Base-by-base conservation (phyloP, 2,888 invertebrate genomes). In the Cephus pygmeus region DNA sequence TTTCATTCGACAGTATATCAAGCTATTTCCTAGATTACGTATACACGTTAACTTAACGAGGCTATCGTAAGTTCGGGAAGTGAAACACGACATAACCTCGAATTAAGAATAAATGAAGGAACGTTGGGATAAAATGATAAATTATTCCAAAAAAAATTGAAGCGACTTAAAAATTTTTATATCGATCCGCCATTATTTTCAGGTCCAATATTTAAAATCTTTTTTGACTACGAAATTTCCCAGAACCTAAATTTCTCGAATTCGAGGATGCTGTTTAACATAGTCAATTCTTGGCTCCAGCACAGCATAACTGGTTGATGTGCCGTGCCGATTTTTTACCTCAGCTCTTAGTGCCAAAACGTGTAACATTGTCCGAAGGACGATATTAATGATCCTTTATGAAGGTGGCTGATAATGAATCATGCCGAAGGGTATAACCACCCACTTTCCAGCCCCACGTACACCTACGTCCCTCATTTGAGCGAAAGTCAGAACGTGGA, bases 371-470 rank as follows among this genome's bases (percentile, higher is more conserved):
- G 88, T 89, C 89, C 82, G 82, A 82, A 82, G 85, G 82, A 83
- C 85, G 87, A 89, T 90, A 91, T 91, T 91, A 91, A 91, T 91
- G 89, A 88, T 86, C 85, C 83, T 77, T 81, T 81, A 81, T 87
- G 83, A 83, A 83, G 79, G 79, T 76, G 68, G 68, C 23, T 79
- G 83, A 84, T 87, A 85, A 86, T 87, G 86, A 87, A 87, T 86
- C 85, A 84, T 80, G 76, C 79, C 80, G 71, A 73, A 73, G 76
- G 75, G 73, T 74, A 80, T 34, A 73, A 73, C 69, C 73, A n/a
- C 68, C 36, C 74, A 77, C 75, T 56, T 56, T 56, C 9, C 23
- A 23, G 2, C 2, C 56, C 56, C 23, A 23, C 56, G 56, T 56
- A 23, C 56, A 56, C 23, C 56, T 15, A 56, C 56, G 9, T 56